A percentile compares a stretch with the other conserved stretches of the same genome.
phyloP scores from a whole-genome alignment of 2,113 vertebrate genomes.

The Myotis lucifugus region DNA sequence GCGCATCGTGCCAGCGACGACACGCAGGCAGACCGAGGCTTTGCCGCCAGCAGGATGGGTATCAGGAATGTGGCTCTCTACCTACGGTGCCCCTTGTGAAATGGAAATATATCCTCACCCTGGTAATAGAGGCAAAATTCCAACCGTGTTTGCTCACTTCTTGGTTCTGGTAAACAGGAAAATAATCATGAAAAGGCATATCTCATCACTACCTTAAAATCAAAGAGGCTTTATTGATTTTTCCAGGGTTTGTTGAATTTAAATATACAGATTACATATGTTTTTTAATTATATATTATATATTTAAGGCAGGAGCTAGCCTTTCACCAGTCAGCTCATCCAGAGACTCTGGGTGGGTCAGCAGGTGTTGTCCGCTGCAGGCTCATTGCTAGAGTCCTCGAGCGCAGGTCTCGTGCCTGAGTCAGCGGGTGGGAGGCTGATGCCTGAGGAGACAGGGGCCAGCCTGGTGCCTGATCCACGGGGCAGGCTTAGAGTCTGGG shows the following conservation, averaged over 20 bases:
- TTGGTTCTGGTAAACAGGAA: not conserved
- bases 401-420: not conserved
- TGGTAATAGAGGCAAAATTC: not conserved
- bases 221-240: not conserved
- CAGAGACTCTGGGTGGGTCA: not conserved
- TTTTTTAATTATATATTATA: not conserved
- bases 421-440: not conserved
- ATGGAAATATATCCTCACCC: not conserved
- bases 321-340: not conserved
- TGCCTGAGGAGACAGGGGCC: not conserved
- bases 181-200: not conserved
- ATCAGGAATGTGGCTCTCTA: not conserved
- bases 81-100: not conserved
- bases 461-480: not conserved
- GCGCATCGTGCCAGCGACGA: not conserved
- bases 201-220: not conserved
- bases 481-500: not conserved
- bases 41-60: not conserved
- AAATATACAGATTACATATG: not conserved
- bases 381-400: not conserved
- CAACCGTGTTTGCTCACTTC: not conserved
- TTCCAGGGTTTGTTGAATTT: not conserved
- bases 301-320: not conserved
- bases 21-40: not conserved
- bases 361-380: rapidly evolving